Evolutionary conservation across 2,113 vertebrate genomes (phyloP).

Genomic region (Phyllopteryx taeniolatus): DNA sequence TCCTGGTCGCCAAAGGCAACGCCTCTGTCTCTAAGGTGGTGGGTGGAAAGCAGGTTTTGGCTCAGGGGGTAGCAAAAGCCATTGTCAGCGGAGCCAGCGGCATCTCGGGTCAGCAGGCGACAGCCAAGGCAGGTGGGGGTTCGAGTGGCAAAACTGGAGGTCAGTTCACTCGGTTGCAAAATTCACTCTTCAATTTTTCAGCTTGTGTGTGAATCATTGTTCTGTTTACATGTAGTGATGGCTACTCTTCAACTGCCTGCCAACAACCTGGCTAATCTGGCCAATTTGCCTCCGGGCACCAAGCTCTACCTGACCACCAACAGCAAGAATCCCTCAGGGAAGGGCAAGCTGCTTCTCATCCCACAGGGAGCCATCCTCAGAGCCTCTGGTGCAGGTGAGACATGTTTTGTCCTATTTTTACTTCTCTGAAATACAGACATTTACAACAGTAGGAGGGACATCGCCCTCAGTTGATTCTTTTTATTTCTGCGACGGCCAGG

Average conservation of each 20-base stretch:
- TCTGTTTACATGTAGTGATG: constrained; percentile 79
- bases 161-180: constrained; percentile 68
- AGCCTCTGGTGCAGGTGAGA: constrained; percentile 81
- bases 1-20: constrained; percentile 91
- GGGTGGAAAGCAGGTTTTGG: constrained; percentile 90
- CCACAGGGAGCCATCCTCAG: constrained; percentile 95
- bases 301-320: constrained; percentile 98
- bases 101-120: constrained; percentile 82
- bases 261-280: constrained; percentile 94
- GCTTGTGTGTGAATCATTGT: background rate
- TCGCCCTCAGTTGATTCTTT: too few relatives aligned
- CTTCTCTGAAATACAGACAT: background rate
- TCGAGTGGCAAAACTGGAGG: constrained; percentile 86
- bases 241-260: constrained; percentile 95
- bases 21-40: constrained; percentile 86
- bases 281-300: constrained; percentile 94
- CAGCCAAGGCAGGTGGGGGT: constrained; percentile 81
- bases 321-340: constrained; percentile 96
- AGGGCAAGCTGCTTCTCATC: constrained; percentile 96
- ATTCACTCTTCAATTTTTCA: background rate
- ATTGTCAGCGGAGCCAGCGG: constrained; percentile 86
- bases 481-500: too few relatives aligned
- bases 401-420: background rate
- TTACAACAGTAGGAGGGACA: background rate
- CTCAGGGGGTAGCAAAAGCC: constrained; percentile 96